Evolutionary conservation across 2,113 vertebrate species (phyloP).

Genomic region (Bubo scandiacus): DNA sequence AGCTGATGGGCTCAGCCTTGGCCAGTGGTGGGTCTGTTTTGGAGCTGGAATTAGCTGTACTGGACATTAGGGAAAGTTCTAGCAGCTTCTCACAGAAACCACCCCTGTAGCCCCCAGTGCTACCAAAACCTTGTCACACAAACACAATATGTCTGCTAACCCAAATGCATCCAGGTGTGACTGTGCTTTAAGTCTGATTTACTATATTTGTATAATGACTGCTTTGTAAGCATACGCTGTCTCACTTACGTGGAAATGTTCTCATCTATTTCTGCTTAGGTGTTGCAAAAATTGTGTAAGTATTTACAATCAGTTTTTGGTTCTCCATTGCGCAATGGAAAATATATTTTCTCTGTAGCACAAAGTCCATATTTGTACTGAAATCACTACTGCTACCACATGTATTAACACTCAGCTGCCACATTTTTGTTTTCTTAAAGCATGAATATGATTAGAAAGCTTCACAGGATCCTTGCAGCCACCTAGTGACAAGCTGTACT

Average conservation of each 20-base stretch:
- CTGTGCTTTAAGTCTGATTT: neutral
- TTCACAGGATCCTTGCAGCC: neutral
- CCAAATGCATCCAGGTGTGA: neutral
- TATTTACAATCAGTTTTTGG: neutral
- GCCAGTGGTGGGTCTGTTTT: rapidly evolving
- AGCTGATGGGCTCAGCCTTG: neutral
- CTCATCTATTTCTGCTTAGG: neutral
- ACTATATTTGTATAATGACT: neutral
- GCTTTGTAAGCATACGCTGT: neutral
- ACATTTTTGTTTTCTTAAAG: neutral
- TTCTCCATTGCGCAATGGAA: neutral
- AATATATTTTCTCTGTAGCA: neutral
- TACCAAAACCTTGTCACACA: neutral
- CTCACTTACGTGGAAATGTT: neutral
- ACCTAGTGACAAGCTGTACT: neutral
- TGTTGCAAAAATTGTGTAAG: neutral
- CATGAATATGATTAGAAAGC: neutral
- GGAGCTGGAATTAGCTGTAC: neutral
- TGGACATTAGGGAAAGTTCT: neutral
- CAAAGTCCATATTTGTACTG: neutral
- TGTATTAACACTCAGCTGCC: neutral
- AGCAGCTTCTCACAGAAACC: neutral
- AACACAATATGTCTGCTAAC: neutral
- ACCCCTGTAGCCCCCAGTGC: neutral
- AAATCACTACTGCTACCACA: neutral